Evolutionary conservation across 2,797 vertebrate genomes (phyloP).

Genomic region (Cyclopterus lumpus): DNA sequence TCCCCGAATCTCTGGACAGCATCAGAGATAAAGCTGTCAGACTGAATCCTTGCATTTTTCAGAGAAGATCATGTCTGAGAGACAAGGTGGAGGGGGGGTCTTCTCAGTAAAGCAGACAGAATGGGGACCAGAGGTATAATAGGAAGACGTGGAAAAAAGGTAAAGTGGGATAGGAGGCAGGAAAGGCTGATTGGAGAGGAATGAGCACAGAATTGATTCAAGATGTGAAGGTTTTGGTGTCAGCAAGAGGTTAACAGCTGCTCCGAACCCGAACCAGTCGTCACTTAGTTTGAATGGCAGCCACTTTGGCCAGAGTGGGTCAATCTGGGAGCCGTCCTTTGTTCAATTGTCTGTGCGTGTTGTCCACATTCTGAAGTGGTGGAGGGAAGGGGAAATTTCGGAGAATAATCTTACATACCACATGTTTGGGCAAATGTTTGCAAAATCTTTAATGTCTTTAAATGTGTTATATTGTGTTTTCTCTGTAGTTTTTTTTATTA

Average conservation of each 20-base stretch:
- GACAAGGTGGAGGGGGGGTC: background rate
- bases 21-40: conserved; percentile 52
- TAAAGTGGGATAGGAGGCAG: conserved; percentile 1
- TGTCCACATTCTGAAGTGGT: conserved; percentile 7
- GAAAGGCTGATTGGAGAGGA: conserved; percentile 34
- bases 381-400: background rate
- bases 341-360: conserved; percentile 1
- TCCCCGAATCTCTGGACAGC: conserved; percentile 29
- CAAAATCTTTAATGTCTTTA: background rate
- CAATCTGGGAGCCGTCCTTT: conserved; percentile 9
- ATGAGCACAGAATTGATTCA: conserved; percentile 49
- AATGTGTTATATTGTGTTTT: background rate
- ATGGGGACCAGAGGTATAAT: background rate
- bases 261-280: conserved; percentile 28
- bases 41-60: conserved; percentile 44
- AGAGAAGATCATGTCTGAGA: conserved; percentile 31
- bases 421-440: background rate
- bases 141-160: conserved; percentile 16
- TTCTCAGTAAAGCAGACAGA: conserved; percentile 16
- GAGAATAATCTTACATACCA: background rate
- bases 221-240: conserved; percentile 39
- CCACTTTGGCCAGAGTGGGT: conserved; percentile 14
- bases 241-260: conserved; percentile 55
- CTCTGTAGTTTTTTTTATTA: background rate
- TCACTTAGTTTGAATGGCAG: conserved; percentile 18